These are phyloP conservation scores for Xiphias gladius DNA, from an alignment of 2,113 vertebrate species.

Conservation along the genomic window DNA sequence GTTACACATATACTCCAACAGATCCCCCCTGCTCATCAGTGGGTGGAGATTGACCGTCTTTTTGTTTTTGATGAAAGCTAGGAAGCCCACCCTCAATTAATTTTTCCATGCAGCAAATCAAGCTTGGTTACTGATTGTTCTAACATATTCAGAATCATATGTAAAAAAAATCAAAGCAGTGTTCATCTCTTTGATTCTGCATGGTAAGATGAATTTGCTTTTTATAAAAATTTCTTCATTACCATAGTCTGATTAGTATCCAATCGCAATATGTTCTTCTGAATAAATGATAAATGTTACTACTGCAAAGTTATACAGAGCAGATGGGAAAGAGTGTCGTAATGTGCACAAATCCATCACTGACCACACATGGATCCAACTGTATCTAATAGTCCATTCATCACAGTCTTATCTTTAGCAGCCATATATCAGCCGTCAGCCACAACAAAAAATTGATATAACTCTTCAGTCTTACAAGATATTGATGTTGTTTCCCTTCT, in stretches of 20 bases:
- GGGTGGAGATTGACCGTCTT: constrained; percentile 10
- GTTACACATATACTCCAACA: constrained; percentile 57
- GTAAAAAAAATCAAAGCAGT: neutral
- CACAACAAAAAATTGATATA: neutral
- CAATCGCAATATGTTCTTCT: neutral
- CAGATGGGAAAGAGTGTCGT: neutral
- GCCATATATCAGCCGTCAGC: constrained; percentile 35
- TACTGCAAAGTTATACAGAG: neutral
- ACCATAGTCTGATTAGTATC: neutral
- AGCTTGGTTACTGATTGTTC: neutral
- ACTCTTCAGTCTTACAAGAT: constrained; percentile 28
- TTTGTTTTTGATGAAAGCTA: constrained; percentile 18
- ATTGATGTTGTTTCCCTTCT: constrained; percentile 40
- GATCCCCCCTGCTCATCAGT: constrained; percentile 72
- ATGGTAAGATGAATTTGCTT: neutral
- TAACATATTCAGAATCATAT: neutral
- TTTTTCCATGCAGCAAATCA: neutral
- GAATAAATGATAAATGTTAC: neutral
- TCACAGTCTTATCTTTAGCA: constrained; percentile 16
- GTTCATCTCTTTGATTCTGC: constrained; percentile 7
- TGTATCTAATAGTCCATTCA: constrained; percentile 32
- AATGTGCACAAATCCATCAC: constrained; percentile 36
- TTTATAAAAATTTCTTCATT: neutral
- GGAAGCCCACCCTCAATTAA: neutral
- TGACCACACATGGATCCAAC: constrained; percentile 26